These are phyloP conservation scores for Ophthalmolycus amberensis DNA, from an alignment of 2,113 vertebrate species.

Conservation along the genomic window DNA sequence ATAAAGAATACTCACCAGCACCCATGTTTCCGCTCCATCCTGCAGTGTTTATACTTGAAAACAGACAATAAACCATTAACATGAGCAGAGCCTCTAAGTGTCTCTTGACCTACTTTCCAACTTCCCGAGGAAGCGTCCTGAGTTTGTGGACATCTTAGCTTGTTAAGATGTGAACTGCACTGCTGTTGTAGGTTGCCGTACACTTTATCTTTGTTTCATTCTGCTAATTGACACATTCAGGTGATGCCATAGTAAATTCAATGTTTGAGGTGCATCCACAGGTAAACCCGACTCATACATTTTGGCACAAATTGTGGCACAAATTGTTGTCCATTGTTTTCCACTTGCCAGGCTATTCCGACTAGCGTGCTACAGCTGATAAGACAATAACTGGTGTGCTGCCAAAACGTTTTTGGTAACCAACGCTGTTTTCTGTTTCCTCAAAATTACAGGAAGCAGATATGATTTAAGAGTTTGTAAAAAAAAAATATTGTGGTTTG, in stretches of 20 bases:
- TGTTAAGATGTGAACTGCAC: constrained; percentile 6
- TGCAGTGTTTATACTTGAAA: neutral
- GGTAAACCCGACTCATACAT: neutral
- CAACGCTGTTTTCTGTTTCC: constrained; percentile 1
- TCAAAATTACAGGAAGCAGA: constrained; percentile 52
- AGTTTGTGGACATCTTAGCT: constrained; percentile 28
- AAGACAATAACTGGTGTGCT: neutral
- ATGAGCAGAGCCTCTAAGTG: constrained; percentile 11
- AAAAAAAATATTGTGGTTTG: neutral
- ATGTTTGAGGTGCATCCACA: neutral
- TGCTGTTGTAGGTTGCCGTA: neutral
- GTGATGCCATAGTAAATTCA: neutral
- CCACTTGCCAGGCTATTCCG: too few species aligned
- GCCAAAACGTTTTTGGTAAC: neutral
- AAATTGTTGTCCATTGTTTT: neutral
- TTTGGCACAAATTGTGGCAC: neutral
- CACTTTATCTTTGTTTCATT: neutral
- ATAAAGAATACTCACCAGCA: neutral
- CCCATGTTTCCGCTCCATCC: neutral
- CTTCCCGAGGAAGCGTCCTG: constrained; percentile 46
- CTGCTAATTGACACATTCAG: neutral
- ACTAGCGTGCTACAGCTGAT: too few species aligned
- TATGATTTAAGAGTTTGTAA: constrained; percentile 39
- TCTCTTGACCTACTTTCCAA: constrained; percentile 56
- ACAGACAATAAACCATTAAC: constrained; percentile 26